Base-by-base conservation (phyloP, 2,888 invertebrate genomes). In the Eurytoma californica region DNA sequence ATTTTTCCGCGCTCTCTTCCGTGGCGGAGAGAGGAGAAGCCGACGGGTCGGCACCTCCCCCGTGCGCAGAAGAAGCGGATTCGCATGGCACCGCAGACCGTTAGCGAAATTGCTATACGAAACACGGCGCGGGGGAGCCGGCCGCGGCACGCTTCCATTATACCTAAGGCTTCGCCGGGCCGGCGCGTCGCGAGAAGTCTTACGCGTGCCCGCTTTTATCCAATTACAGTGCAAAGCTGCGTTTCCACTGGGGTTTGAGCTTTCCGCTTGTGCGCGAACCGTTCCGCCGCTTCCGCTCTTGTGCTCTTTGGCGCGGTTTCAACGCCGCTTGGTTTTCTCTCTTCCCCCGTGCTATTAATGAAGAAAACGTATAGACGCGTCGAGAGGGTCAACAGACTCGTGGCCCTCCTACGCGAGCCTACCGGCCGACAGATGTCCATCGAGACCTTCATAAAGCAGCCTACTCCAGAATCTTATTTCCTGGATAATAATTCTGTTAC, bases 201-300 rank as follows among this genome's bases (percentile, higher is more conserved):
- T 86, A 87, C 81, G 79, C 80, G 79, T 81, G 84, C 80, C 72
- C 68, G 72, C 39, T 39, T 86, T 84, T 82, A 87, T 87, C 87
- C 86, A 84, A 87, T 87, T 87, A 87, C 82, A 72, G 55, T 49
- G 58, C 61, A 24, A 30, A 72, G 60, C 60, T 9, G 30, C 18
- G 63, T 39, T 12, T 63, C 28, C 7, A 58, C 58, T 39, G 30
- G 65, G 12, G 18, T 55, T 55, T 9, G 39, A 39, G 39, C 39
- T 39, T 39, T 57, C 24, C 18, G 49, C 58, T 57, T 24, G n/a
- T 20, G 24, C 28, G 9, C 24, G 9, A 3, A 3, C 39, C 55
- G 20, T 61, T 51, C 61, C 20, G 55, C 47, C 20, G 66, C 77
- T 70, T 77, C 77, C 70, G 77, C 65, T 61, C 61, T 53, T 18